These are phyloP conservation scores for Drosophila pruinosa DNA, from an alignment of 1,140 invertebrate species.

Conservation along the genomic window DNA sequence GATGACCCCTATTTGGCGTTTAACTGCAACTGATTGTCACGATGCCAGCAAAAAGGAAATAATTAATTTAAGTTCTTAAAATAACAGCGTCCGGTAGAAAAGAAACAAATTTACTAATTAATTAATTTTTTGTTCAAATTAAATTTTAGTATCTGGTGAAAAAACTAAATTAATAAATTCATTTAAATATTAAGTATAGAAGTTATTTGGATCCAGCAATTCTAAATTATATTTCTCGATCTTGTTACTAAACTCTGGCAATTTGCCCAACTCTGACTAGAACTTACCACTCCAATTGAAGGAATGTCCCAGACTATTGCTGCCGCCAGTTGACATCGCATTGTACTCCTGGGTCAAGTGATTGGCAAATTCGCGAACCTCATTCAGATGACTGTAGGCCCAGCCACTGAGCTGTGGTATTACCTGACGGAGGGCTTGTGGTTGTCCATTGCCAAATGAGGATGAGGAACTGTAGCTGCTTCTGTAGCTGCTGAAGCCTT, in stretches of 20 bases:
- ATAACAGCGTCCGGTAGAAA: neutral
- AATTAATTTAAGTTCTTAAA: too few species aligned
- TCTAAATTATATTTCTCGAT: too few species aligned
- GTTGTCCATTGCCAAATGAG: slow-evolving; percentile 39
- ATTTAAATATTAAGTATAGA: neutral
- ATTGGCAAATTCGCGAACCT: slow-evolving; percentile 68
- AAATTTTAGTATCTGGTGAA: neutral
- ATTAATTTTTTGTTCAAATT: neutral
- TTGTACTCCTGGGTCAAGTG: slow-evolving; percentile 69
- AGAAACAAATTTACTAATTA: neutral
- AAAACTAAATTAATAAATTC: too few species aligned
- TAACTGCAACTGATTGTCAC: neutral
- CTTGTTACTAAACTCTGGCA: neutral
- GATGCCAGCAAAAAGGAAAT: neutral
- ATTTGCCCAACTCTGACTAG: neutral
- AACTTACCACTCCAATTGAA: slow-evolving; percentile 64
- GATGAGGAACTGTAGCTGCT: slow-evolving; percentile 49
- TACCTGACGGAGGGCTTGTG: slow-evolving; percentile 13
- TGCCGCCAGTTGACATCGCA: slow-evolving; percentile 51
- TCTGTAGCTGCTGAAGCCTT: slow-evolving; percentile 38
- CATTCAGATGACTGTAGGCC: slow-evolving; percentile 56
- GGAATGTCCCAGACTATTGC: slow-evolving; percentile 13
- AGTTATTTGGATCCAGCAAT: neutral
- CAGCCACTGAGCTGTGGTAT: slow-evolving; percentile 48
- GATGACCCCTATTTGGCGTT: slow-evolving; percentile 3